Base-by-base conservation (phyloP, 1,140 invertebrate species). In the Heliconius nattereri region DNA sequence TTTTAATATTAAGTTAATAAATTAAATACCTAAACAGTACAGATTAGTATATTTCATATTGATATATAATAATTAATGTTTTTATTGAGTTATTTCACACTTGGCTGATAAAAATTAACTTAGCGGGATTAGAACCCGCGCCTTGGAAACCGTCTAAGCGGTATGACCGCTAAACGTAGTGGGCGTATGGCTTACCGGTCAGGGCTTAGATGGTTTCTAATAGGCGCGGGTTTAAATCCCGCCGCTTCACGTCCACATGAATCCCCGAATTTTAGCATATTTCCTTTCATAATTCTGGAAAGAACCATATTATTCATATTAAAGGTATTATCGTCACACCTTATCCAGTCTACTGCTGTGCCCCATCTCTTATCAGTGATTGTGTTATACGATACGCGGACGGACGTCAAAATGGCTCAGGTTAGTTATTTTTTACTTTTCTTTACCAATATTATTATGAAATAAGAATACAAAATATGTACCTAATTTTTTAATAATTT, bases 381-480 rank as follows among this genome's bases (percentile, higher is more conserved):
- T 71, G 73, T 76, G 40, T 23, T 66, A 26, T 52, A 29, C 40
- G 78, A 71, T 66, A 71, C 32, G 60, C 57, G 37, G 23, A 26
- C 60, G 37, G 23, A 71, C 78, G 73, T 9, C 72, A 75, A 40
- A 2, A 81, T 81, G 80, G 80, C 76, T 20, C 80, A 81, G 73
- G 80, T 81, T 26, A 78, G 37, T 72, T 26, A 7, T 23, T 66
- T 76, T 29, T 73, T 54, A 40, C 9, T n/a, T 66, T 66, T 60
- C n/a, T 16, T 66, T 66, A 26, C 3, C 3, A 66, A 66, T 26
- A 66, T 66, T 66, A 26, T 57, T 57, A 3, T n/a, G 7, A 3
- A n/a, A 32, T 32, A 32, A 23, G 2, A n/a, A 23, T 0, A 54
- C 5, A 57, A n/a, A 57, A 23, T 23, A 57, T 57, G 20, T 23